Evolutionary conservation across 1,140 invertebrate genomes (phyloP).

Genomic region (Physella acuta): DNA sequence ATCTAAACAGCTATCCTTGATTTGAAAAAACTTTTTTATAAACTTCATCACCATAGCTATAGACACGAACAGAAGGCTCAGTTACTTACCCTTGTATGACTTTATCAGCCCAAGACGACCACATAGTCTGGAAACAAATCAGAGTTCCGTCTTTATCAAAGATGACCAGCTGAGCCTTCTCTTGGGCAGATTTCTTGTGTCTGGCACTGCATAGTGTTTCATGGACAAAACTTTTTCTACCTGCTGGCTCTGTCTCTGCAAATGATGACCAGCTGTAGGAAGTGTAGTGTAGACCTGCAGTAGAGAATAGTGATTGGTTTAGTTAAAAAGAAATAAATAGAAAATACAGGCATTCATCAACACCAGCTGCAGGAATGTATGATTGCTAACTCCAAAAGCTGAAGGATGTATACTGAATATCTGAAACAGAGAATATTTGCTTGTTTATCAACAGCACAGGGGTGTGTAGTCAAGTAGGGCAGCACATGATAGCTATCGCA

Average conservation of each 20-base stretch:
- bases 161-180: slow-evolving; percentile 58
- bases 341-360: neutral
- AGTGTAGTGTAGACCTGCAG: neutral
- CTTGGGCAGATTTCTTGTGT: slow-evolving; percentile 27
- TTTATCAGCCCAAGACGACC: slow-evolving; percentile 61
- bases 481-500: too few species aligned
- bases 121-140: slow-evolving; percentile 64
- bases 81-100: slow-evolving; percentile 53
- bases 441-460: too few species aligned
- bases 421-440: too few species aligned
- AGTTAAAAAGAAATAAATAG: slow-evolving; percentile 2
- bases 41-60: too few species aligned
- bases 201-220: slow-evolving; percentile 44
- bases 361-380: neutral
- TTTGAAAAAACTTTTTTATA: too few species aligned
- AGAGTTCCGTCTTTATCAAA: slow-evolving; percentile 65
- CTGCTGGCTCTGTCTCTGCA: neutral
- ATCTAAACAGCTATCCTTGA: too few species aligned
- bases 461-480: too few species aligned
- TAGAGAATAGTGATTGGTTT: too few species aligned
- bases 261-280: neutral
- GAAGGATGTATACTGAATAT: too few species aligned
- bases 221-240: slow-evolving; percentile 13
- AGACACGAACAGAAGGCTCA: too few species aligned
- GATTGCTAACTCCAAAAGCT: too few species aligned